Base-by-base conservation (phyloP, 2,797 vertebrate genomes). In the Benthosema pterotum region DNA sequence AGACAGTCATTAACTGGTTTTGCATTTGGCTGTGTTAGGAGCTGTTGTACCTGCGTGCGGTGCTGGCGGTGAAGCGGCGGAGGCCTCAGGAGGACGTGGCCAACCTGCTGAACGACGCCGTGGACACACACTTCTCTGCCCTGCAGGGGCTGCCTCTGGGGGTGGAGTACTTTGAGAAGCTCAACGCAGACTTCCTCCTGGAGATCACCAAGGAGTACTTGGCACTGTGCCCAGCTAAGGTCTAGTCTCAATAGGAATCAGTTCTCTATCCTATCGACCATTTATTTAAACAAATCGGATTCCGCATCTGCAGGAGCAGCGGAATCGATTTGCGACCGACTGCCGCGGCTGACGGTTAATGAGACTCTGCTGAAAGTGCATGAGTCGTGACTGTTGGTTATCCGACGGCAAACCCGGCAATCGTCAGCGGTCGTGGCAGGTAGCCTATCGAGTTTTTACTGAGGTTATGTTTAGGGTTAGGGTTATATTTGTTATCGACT, bases 181-280 rank as follows among this genome's bases (percentile, higher is more conserved):
- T 99, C 77, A 99, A 99, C 83, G 96, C 98, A 3, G 96, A 99
- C 87, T 99, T 99, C 84, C 88, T 99, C 66, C 83, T 99, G 62
- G 96, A 98, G 84, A 93, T 98, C 47, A 85, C 95, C 75, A 96
- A 81, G 71, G 94, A 95, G 48, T 99, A 96, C 86, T 91, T 99
- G 51, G 90, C 87, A 16, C 91, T 99, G 77, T 98, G 94, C 78
- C 96, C 97, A 57, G 75, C 93, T 45, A 94, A 96, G 94, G 98
- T 98, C 74, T 0, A 94, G 98, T 98, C 74, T 0, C 43, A 68
- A 9, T 19, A 7, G 18, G 22, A 3, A 25, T 25, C 22, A 25
- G 1, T 25, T 25, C 22, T 25, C 22, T 25, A 25, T 25, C 22
- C 22, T 25, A 25, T 25, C 22, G 22, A 25, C 5, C 22, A 25